Evolutionary conservation across 2,113 vertebrate species (phyloP).

Genomic region (Mus pahari): DNA sequence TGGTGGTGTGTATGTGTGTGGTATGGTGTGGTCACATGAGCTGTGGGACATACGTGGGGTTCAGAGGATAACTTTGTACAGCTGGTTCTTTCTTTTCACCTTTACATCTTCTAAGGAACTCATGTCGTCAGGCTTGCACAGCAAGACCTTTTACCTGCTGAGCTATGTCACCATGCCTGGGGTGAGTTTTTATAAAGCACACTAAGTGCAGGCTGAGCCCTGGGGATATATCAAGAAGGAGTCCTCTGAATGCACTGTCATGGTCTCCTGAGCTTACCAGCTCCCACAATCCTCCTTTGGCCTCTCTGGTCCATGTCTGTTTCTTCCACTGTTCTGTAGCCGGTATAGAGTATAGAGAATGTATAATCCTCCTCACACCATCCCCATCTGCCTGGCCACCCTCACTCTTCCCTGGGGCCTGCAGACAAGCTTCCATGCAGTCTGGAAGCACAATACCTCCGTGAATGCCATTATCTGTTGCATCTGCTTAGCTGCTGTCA

Average conservation of each 20-base stretch:
- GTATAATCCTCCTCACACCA: not conserved
- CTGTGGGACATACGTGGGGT: not conserved
- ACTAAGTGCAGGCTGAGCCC: not conserved
- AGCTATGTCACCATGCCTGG: not conserved
- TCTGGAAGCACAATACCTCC: not conserved
- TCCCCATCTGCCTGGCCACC: not conserved
- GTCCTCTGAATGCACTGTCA: not conserved
- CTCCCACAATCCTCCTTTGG: not conserved
- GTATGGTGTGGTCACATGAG: not conserved
- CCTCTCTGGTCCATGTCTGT: not conserved
- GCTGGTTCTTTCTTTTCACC: not conserved
- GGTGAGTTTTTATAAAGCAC: not conserved
- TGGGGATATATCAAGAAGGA: not conserved
- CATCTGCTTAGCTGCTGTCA: not conserved
- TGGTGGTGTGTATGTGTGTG: too few species aligned
- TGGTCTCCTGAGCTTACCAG: not conserved
- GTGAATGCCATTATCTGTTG: accelerated
- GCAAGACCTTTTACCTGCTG: not conserved
- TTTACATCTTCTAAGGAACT: not conserved
- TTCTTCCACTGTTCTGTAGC: not conserved
- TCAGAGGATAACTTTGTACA: not conserved
- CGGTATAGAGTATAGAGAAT: not conserved
- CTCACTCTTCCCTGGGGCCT: not conserved
- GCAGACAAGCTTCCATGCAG: not conserved
- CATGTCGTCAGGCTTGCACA: not conserved